Conservation (phyloP, 30 jellyfish, hydroid and myxozoan species). For the Hydractinia symbiolongicarpus region DNA sequence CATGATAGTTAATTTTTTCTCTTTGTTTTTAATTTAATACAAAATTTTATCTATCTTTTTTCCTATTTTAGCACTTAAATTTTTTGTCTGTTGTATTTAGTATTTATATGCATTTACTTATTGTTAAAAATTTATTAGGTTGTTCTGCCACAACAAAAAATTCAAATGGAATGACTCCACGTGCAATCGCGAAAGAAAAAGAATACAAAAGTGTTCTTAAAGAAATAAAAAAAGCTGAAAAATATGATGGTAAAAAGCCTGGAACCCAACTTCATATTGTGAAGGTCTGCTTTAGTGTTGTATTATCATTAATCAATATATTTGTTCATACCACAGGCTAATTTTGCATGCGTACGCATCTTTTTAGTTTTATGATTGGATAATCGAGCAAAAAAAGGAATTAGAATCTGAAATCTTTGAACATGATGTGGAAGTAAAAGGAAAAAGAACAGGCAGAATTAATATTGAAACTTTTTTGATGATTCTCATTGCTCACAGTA, state of each 20-base stretch:
- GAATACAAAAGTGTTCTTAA: conserved; percentile 74
- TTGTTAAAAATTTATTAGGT: no score
- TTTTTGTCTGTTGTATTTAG: no score
- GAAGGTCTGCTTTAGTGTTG: conserved; percentile 32
- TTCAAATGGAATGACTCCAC: conserved; percentile 59
- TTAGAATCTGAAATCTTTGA: conserved; percentile 43
- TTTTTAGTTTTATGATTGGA: conserved; percentile 79
- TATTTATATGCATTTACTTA: no score
- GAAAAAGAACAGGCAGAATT: conserved; percentile 52
- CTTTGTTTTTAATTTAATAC: no score
- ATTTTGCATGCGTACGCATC: neutral
- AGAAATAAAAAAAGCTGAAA: conserved; percentile 86
- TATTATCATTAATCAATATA: no score
- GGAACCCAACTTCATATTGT: conserved; percentile 70
- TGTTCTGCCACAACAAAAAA: conserved; percentile 68
- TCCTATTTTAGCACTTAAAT: no score
- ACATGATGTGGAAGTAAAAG: conserved; percentile 51
- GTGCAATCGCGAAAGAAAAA: conserved; percentile 64
- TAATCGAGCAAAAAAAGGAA: conserved; percentile 38
- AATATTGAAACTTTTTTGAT: conserved; percentile 44
- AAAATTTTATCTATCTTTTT: no score
- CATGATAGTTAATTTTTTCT: no score
- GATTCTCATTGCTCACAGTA: conserved; percentile 47
- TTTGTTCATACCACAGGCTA: neutral
- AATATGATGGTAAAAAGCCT: conserved; percentile 53